These are phyloP conservation scores for Epizoanthus scotinus DNA, from an alignment of 92 coral and sea anemone genomes.

Conservation along the genomic window DNA sequence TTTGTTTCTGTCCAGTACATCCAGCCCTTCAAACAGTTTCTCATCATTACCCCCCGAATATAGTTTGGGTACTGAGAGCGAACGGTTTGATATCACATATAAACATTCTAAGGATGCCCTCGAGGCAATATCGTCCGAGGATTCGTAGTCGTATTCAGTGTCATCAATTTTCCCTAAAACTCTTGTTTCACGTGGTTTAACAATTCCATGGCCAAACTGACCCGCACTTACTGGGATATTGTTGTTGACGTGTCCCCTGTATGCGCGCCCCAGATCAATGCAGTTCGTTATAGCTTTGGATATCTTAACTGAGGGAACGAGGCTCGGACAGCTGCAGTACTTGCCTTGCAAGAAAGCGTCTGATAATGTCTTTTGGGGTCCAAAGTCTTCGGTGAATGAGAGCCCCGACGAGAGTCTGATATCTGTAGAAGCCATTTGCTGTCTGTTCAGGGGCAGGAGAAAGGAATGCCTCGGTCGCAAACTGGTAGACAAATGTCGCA, in stretches of 20 bases:
- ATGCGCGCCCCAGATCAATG: slow-evolving; percentile 25
- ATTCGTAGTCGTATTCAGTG: slow-evolving; percentile 28
- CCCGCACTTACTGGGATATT: background rate
- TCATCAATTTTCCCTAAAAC: slow-evolving; percentile 32
- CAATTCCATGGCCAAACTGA: background rate
- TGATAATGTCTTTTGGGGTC: slow-evolving; percentile 10
- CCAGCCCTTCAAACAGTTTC: slow-evolving; percentile 8
- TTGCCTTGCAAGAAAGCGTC: slow-evolving; percentile 40
- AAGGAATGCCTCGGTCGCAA: background rate
- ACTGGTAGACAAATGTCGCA: background rate
- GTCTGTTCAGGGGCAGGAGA: background rate
- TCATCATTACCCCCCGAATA: background rate
- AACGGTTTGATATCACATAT: slow-evolving; percentile 1
- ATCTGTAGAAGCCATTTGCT: slow-evolving; percentile 17
- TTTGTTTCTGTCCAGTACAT: background rate
- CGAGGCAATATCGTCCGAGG: slow-evolving; percentile 14
- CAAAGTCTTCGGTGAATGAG: slow-evolving; percentile 14
- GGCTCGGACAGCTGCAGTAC: slow-evolving; percentile 39
- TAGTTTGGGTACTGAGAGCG: slow-evolving; percentile 16
- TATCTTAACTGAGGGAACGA: slow-evolving; percentile 23
- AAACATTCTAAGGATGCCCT: slow-evolving; percentile 12
- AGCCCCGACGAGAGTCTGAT: slow-evolving; percentile 25
- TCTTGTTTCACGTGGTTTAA: background rate
- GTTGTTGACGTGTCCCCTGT: slow-evolving; percentile 15
- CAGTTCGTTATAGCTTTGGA: slow-evolving; percentile 37